Base-by-base conservation (phyloP, 1,140 invertebrate genomes). In the Brachionus asplanchnoidis region DNA sequence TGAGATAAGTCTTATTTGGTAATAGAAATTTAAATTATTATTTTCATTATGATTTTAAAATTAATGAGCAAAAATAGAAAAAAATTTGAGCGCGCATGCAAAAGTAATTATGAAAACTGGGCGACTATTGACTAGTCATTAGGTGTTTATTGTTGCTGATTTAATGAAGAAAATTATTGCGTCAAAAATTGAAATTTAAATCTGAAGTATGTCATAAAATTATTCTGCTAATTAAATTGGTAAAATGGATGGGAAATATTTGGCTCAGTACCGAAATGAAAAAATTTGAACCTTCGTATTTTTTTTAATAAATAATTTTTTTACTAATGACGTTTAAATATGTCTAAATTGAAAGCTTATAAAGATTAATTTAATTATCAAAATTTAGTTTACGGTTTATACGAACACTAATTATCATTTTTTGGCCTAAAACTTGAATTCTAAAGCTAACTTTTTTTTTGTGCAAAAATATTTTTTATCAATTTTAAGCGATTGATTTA, bases 361-460 rank as follows among this genome's bases (percentile, higher is more conserved):
- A 60, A 60, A 60, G 53, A 60, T 60, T 60, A 60, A 60, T 60
- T 60, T 60, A 60, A 60, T 60, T 60, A 60, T 60, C n/a, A 26
- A 60, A 60, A 20, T 60, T 23, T 20, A 60, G 17, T 60, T 5
- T 60, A 60, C 53, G 17, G 53, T 60, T 60, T 60, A 60, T 60
- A 20, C 20, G n/a, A 60, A 60, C 20, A 20, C 17, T 23, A 60
- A 60, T 60, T 60, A 20, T 60, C 5, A 60, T 60, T 60, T 60
- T 60, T 60, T 60, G 17, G 7, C 20, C 20, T 6, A 20, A 8
- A 7, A 20, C 23, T 5, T 20, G 17, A 60, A 60, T 23, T 60
- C 26, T 60, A 60, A 60, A 60, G 53, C 53, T 23, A 60, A 60
- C 53, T 60, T 60, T 53, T 36, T 36, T 36, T 60, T 20, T 56